phyloP scores from a whole-genome alignment of 2,797 vertebrate species.

The Crocidura indochinensis region DNA sequence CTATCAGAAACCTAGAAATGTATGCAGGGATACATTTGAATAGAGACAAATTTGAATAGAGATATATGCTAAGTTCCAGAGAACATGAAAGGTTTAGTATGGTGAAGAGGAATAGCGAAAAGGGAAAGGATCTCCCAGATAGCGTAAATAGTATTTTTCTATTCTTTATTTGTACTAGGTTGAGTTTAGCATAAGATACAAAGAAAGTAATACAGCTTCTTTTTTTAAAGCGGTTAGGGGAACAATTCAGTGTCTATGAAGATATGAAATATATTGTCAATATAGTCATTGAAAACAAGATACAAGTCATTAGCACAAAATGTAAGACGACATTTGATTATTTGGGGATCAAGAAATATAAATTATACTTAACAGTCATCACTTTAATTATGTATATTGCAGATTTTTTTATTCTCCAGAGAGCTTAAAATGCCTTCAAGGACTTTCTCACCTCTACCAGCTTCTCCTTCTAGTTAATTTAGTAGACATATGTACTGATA shows the following conservation, averaged over 20 bases:
- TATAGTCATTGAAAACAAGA: conserved; percentile 10
- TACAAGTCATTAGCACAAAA: conserved; percentile 62
- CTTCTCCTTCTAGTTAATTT: conserved; percentile 71
- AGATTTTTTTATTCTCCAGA: conserved; percentile 37
- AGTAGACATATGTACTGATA: conserved; percentile 78
- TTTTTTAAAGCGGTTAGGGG: background rate
- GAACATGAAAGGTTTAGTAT: background rate
- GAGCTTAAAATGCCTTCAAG: conserved; percentile 73
- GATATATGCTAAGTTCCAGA: background rate
- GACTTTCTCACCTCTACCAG: conserved; percentile 78
- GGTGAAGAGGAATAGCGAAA: background rate
- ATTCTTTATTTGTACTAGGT: background rate
- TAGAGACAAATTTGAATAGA: background rate
- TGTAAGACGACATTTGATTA: conserved; percentile 51
- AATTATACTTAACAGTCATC: conserved; percentile 62
- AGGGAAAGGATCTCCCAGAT: background rate
- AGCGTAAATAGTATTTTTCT: background rate
- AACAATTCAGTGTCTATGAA: conserved; percentile 14
- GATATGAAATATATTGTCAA: background rate
- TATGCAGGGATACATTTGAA: background rate
- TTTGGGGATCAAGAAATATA: conserved; percentile 23
- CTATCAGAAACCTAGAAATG: conserved; percentile 20
- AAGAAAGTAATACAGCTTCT: background rate
- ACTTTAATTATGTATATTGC: background rate
- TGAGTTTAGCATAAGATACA: conserved; percentile 17